These are phyloP conservation scores for Phenganax stokvisi DNA, from an alignment of 92 coral and sea anemone genomes.

Conservation along the genomic window DNA sequence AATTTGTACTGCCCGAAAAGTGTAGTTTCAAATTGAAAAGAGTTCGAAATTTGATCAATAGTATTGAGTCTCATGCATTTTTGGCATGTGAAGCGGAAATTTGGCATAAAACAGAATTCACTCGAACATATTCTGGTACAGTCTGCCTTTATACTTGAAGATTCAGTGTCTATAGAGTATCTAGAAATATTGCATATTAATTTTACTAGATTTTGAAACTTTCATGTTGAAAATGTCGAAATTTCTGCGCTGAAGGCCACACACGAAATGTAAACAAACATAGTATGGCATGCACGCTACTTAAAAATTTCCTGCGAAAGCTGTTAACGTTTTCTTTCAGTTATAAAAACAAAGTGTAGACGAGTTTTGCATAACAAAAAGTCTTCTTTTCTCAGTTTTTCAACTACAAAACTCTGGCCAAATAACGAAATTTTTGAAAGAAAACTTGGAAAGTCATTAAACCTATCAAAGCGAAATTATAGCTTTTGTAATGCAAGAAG, in stretches of 20 bases:
- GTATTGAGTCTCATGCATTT: too few species aligned
- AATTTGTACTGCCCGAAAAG: not conserved
- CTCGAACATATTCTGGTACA: not conserved
- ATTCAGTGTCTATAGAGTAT: too few species aligned
- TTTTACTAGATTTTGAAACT: too few species aligned
- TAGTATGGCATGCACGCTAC: not conserved
- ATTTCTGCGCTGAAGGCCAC: not conserved
- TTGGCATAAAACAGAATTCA: not conserved
- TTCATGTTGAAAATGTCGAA: not conserved
- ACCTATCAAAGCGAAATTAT: too few species aligned
- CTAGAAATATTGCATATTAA: too few species aligned
- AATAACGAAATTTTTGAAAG: too few species aligned
- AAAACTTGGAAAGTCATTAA: too few species aligned
- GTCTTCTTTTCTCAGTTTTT: not conserved
- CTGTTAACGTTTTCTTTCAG: too few species aligned
- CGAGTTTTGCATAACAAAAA: constrained; percentile 7
- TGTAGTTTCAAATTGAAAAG: not conserved
- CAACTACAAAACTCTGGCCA: constrained; percentile 12
- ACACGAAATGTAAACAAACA: constrained; percentile 25
- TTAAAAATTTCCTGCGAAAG: not conserved
- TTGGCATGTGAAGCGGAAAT: not conserved
- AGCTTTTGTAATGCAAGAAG: too few species aligned
- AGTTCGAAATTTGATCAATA: not conserved
- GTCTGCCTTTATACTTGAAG: not conserved
- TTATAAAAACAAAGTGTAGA: too few species aligned